Evolutionary conservation across 2,113 vertebrate genomes (phyloP), one percentile per base, ranked within the genome.

Genomic region (Gasterosteus aculeatus): DNA sequence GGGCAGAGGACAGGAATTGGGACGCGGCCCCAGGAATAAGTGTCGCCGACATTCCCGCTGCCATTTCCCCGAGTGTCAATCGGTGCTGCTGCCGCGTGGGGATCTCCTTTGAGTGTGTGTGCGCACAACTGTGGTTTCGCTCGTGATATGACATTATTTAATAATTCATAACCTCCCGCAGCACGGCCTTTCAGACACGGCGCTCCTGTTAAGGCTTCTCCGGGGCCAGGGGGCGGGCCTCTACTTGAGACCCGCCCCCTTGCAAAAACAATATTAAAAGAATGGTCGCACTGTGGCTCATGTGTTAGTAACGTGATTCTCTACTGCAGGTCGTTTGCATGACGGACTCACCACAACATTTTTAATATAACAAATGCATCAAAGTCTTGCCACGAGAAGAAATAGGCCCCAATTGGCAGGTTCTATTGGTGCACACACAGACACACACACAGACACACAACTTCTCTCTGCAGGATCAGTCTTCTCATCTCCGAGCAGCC

Each of bases 91-190:
- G 66, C 77, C 57, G 63, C 82, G 77, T 78, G 60, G 61, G 53
- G 72, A 77, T 80, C 61, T 51, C 26, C 51, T 72, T 31, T 57
- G 56, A 54, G 5, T 77, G 5, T 77, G 15, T 72, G 47, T 47
- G 3, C 64, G 46, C 16, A 42, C 3, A 19, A 51, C 39, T 41
- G 67, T 69, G 85, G 80, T 10, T 22, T 8, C 71, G 68, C 75
- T 67, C 75, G 33, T 26, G 39, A 65, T 72, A 77, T 76, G 78
- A 78, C 69, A 62, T 54, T 75, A 53, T 78, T 92, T 83, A 86
- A 92, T 87, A 87, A 90, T 93, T 92, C 79, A 91, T 85, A 72
- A 70, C 46, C 72, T 72, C 75, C 84, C 33, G 26, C 70, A 47
- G 73, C 22, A 39, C 76, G 77, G 75, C 72, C 72, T 83, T 90